Evolutionary conservation across 2,797 vertebrate genomes (phyloP).

Genomic region (Geotrypetes seraphini): DNA sequence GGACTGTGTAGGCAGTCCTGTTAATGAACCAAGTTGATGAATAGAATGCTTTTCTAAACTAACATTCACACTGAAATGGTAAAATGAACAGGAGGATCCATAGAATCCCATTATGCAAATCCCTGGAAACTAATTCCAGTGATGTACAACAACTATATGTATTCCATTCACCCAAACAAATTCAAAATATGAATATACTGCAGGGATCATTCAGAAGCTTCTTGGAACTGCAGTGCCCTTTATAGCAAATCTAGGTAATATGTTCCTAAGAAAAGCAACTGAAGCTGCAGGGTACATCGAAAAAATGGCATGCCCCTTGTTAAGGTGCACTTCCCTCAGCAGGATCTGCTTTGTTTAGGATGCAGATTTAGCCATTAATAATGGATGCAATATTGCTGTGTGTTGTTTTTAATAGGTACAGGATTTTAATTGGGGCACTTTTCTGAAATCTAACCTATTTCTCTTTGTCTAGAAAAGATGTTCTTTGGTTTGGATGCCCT

Average conservation of each 20-base stretch:
- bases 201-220: slow-evolving; percentile 40
- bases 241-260: slow-evolving; percentile 18
- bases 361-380: too few relatives aligned
- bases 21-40: slow-evolving; percentile 52
- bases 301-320: slow-evolving; percentile 5
- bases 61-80: slow-evolving; percentile 43
- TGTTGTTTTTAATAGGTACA: too few relatives aligned
- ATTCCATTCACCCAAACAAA: slow-evolving; percentile 33
- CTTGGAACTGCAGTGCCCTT: slow-evolving; percentile 18
- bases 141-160: slow-evolving; percentile 37
- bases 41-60: slow-evolving; percentile 53
- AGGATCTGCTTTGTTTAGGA: too few relatives aligned
- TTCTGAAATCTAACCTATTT: too few relatives aligned
- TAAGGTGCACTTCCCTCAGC: too few relatives aligned
- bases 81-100: slow-evolving; percentile 46
- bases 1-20: slow-evolving; percentile 44
- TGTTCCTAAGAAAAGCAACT: background rate
- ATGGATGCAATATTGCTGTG: too few relatives aligned
- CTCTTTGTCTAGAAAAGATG: too few relatives aligned
- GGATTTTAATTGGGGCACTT: too few relatives aligned
- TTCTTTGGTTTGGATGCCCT: too few relatives aligned
- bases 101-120: slow-evolving; percentile 52
- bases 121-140: slow-evolving; percentile 52
- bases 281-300: background rate
- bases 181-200: slow-evolving; percentile 47